Evolutionary conservation across 92 coral and sea anemone genomes (phyloP).

Genomic region (Meandrina meandrites): DNA sequence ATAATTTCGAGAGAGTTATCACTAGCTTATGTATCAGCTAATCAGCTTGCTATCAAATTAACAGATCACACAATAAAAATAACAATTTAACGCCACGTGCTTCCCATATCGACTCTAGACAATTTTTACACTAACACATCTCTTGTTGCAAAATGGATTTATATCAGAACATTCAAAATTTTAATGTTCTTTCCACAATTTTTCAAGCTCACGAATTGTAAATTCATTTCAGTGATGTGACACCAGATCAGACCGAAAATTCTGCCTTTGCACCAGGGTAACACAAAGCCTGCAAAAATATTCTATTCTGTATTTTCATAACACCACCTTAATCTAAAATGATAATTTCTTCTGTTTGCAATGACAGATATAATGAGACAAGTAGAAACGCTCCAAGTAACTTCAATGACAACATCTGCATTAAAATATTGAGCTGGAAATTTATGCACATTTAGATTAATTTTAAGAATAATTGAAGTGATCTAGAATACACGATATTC

Average conservation of each 20-base stretch:
- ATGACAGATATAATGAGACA: background rate
- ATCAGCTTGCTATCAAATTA: background rate
- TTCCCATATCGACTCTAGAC: background rate
- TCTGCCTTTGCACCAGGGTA: conserved; percentile 16
- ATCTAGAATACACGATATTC: background rate
- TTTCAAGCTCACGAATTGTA: background rate
- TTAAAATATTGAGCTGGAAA: background rate
- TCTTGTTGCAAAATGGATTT: background rate
- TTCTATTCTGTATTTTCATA: background rate
- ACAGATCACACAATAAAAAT: background rate
- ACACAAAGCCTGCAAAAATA: conserved; percentile 16
- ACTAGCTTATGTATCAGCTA: background rate
- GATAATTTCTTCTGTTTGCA: conserved; percentile 14
- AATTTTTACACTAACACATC: background rate
- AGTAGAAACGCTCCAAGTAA: background rate
- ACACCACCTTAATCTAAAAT: background rate
- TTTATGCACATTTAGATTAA: background rate
- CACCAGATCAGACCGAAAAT: background rate
- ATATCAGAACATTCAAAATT: background rate
- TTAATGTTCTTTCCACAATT: background rate
- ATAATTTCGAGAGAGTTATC: background rate
- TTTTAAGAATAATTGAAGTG: background rate
- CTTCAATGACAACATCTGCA: background rate
- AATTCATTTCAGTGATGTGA: background rate
- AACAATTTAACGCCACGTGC: background rate